Percentiles rank a stretch among this genome's conserved stretches.
These are phyloP conservation scores for Cyanoramphus novaezelandiae DNA, from an alignment of 2,113 vertebrate genomes.

Conservation along the genomic window DNA sequence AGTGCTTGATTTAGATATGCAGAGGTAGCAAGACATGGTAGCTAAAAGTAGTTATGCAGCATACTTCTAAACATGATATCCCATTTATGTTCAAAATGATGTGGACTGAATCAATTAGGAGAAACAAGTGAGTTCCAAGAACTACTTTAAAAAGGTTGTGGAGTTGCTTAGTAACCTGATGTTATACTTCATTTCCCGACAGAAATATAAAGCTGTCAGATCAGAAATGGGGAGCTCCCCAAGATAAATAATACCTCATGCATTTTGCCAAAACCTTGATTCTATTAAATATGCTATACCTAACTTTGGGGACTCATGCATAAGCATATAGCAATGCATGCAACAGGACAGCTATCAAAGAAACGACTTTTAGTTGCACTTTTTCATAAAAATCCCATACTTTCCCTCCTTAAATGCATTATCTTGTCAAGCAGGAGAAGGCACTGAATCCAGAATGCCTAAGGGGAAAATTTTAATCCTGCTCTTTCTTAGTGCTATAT, in stretches of 20 bases:
- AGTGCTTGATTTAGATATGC: slow-evolving; percentile 73
- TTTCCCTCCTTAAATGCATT: not conserved
- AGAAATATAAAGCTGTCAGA: slow-evolving; percentile 53
- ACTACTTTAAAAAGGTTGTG: slow-evolving; percentile 56
- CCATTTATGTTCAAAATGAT: slow-evolving; percentile 76
- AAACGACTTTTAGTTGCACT: not conserved
- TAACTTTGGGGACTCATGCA: not conserved
- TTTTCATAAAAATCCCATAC: slow-evolving; percentile 14
- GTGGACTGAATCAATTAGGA: slow-evolving; percentile 76
- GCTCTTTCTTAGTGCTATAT: not conserved
- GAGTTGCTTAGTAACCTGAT: slow-evolving; percentile 73
- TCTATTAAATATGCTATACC: not conserved
- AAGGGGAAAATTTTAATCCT: not conserved
- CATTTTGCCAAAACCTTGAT: slow-evolving; percentile 3
- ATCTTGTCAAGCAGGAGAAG: not conserved
- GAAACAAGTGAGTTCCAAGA: slow-evolving; percentile 72
- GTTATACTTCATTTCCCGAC: slow-evolving; percentile 63
- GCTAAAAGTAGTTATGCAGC: slow-evolving; percentile 60
- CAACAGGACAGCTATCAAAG: not conserved
- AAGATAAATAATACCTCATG: slow-evolving; percentile 26
- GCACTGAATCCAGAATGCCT: not conserved
- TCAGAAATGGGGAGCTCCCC: slow-evolving; percentile 24
- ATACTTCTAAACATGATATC: slow-evolving; percentile 76
- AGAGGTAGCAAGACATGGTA: slow-evolving; percentile 65
- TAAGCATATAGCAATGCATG: not conserved